Base-by-base conservation (phyloP, 2,888 invertebrate genomes). In the Rhabditophanes sp. region DNA sequence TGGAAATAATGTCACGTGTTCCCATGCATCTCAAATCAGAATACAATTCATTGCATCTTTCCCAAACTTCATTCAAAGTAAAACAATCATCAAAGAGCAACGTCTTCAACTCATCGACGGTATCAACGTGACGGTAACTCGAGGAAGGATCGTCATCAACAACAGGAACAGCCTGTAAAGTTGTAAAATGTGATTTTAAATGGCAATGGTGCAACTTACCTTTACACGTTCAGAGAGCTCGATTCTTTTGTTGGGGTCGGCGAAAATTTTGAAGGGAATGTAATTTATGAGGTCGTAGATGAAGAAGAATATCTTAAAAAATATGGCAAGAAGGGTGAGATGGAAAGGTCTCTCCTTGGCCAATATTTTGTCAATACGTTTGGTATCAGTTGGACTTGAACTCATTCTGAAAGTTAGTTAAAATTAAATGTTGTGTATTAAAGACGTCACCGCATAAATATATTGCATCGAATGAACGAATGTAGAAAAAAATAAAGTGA, bases 1-100 rank as follows among this genome's bases (percentile, higher is more conserved):
- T 90, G 37, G 80, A 54, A 9, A 54, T 31, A 3, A 70, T 50
- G 37, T 68, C 66, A 7, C 72, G 55, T 0, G 68, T 68, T 14
- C 72, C 72, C 35, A 71, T 58, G 42, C 69, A 59, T n/a, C n/a
- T n/a, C n/a, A n/a, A n/a, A n/a, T n/a, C n/a, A n/a, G n/a, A n/a
- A n/a, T n/a, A n/a, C n/a, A n/a, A n/a, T n/a, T n/a, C 40, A 15
- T 65, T 66, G 7, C 68, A 64, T 14, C 66, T 50, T 15, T 51
- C 37, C 51, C 70, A 67, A 25, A 70, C 51, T 20, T 69, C 66
- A 24, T 66, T 67, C 3, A 72, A 50, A 2, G 69, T 69, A 30
- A 50, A 33, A 39, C 66, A 66, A 35, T 64, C 68, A 8, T 50
- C 44, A 40, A 64, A 65, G 30, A 65, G 57, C 4, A 62, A 51